Evolutionary conservation across 2,888 invertebrate genomes (phyloP), one percentile per base, ranked within the genome.

Genomic region (Pandemis heparana): DNA sequence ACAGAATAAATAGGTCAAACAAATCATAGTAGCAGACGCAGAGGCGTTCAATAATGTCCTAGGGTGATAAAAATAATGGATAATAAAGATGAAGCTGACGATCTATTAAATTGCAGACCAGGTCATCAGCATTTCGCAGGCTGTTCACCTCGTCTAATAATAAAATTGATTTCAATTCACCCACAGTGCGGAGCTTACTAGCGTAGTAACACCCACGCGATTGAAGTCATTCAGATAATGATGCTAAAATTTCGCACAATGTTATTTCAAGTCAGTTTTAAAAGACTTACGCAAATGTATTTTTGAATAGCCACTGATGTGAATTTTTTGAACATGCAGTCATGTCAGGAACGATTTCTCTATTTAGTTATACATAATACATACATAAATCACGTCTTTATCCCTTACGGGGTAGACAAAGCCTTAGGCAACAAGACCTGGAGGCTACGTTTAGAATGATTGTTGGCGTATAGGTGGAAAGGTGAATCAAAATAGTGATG

Each of bases 101-200:
- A 65, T 56, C 61, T 60, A 74, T 38, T 43, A 18, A 61, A 71
- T 68, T 64, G 71, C 65, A 75, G 67, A 76, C 78, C 77, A 76
- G 76, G 78, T 76, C 78, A 82, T 79, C 79, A 82, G 78, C 79
- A 81, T 81, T 80, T 81, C 63, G 62, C 77, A 80, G 91, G 88
- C 90, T 86, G 82, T 90, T 91, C 86, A 92, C 89, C 92, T 87
- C 88, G 78, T 82, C 86, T 88, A 85, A 87, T 90, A 90, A 89
- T 89, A 90, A 91, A 89, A 91, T 91, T 88, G 91, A 86, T 85
- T 86, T 87, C 88, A 89, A 90, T 92, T 90, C 91, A 83, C 86
- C 81, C 79, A 87, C 86, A 77, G 88, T 86, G 88, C 90, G 89
- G 88, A 88, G 86, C 90, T 88, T 78, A 77, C 79, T 71, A 75